phyloP scores from a whole-genome alignment of 2,797 vertebrate species.

The Eulemur rubriventer region DNA sequence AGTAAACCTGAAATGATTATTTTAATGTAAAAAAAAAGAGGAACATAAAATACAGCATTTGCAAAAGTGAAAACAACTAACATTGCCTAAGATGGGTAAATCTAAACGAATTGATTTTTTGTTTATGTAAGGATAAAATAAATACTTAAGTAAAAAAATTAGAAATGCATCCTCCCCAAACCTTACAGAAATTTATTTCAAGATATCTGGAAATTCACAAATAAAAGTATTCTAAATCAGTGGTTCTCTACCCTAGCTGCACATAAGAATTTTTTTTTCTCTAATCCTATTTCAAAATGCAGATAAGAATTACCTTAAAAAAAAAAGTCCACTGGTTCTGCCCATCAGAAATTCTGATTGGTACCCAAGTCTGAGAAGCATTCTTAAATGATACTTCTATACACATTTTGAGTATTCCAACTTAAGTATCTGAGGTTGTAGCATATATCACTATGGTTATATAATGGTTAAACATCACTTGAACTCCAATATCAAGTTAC shows the following conservation, averaged over 20 bases:
- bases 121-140: not conserved
- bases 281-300: not conserved
- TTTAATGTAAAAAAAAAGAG: not conserved
- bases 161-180: not conserved
- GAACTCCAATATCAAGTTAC: conserved; percentile 25
- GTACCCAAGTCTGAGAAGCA: conserved; percentile 37
- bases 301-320: conserved; percentile 10
- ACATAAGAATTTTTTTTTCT: not conserved
- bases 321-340: not conserved
- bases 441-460: not conserved
- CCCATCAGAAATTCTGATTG: conserved; percentile 27
- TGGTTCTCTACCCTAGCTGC: not conserved
- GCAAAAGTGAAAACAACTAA: conserved; percentile 32
- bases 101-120: not conserved
- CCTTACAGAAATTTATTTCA: conserved; percentile 42
- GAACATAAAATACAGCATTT: not conserved
- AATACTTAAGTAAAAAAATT: not conserved
- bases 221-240: conserved; percentile 19
- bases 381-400: not conserved
- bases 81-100: not conserved
- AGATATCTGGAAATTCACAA: conserved; percentile 22
- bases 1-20: not conserved
- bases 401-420: not conserved
- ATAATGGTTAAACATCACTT: not conserved
- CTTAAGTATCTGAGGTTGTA: not conserved